These are phyloP conservation scores for Papilio dardanus DNA, from an alignment of 1,140 invertebrate species.

Conservation along the genomic window DNA sequence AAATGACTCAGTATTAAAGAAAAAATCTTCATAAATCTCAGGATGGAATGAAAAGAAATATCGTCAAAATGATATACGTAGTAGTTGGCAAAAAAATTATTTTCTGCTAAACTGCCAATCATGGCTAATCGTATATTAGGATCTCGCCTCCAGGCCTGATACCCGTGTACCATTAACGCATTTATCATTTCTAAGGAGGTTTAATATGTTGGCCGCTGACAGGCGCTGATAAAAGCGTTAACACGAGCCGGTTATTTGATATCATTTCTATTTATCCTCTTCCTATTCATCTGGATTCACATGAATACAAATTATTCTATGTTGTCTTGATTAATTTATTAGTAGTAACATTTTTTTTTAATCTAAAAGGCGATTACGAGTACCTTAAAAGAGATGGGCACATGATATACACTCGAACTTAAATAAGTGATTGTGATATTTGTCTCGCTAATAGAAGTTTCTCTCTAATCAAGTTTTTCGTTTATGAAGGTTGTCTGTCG, in stretches of 20 bases:
- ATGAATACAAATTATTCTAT: not conserved
- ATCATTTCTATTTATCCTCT: constrained; percentile 38
- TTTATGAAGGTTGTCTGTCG: too few relatives aligned
- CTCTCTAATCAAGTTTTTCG: too few relatives aligned
- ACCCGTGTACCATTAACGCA: constrained; percentile 56
- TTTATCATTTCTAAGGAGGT: constrained; percentile 73
- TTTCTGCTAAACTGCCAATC: constrained; percentile 60
- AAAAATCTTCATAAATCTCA: not conserved
- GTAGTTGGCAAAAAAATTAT: not conserved
- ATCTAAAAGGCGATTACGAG: too few relatives aligned
- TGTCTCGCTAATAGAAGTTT: too few relatives aligned
- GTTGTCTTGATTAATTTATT: too few relatives aligned
- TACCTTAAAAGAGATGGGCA: too few relatives aligned
- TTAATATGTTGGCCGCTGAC: constrained; percentile 77
- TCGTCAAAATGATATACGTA: not conserved
- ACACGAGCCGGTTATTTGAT: constrained; percentile 47
- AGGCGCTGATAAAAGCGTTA: constrained; percentile 60
- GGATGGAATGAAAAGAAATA: not conserved
- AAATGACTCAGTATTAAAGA: not conserved
- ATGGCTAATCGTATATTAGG: constrained; percentile 73
- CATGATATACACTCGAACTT: too few relatives aligned
- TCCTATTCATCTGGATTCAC: constrained; percentile 42
- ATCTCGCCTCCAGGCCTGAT: constrained; percentile 52
- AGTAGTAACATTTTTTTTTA: too few relatives aligned
- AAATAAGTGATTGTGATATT: too few relatives aligned